Conservation (phyloP, 2,113 vertebrate species). For the Thunnus maccoyii region DNA sequence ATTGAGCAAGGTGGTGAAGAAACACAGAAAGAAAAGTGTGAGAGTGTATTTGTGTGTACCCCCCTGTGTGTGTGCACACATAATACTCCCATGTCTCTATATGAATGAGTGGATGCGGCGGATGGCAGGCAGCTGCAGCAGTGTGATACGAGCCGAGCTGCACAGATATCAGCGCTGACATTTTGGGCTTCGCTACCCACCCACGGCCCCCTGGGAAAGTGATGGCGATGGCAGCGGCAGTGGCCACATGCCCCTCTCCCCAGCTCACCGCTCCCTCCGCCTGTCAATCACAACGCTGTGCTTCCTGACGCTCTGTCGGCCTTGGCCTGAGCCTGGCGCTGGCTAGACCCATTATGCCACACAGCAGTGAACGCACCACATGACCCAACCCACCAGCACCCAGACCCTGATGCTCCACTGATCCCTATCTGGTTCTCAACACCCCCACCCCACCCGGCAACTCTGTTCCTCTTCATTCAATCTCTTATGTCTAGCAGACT, state of each 20-base stretch:
- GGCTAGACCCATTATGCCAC: conserved; percentile 45
- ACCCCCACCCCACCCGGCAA: conserved; percentile 25
- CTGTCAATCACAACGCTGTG: conserved; percentile 77
- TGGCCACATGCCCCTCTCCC: conserved; percentile 53
- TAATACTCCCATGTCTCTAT: conserved; percentile 62
- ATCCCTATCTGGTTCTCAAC: conserved; percentile 61
- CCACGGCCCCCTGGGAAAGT: conserved; percentile 85
- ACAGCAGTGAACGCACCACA: conserved; percentile 39
- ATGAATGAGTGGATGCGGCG: conserved; percentile 75
- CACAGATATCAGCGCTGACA: conserved; percentile 87
- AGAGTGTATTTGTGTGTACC: conserved; percentile 27
- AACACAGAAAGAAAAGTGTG: conserved; percentile 34
- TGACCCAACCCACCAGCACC: conserved; percentile 40
- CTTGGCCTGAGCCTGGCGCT: conserved; percentile 22
- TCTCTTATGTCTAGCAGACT: conserved; percentile 52
- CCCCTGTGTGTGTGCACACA: conserved; percentile 26
- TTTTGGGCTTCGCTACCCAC: conserved; percentile 85
- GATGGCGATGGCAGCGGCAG: conserved; percentile 61
- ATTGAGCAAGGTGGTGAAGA: conserved; percentile 46
- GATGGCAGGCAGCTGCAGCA: conserved; percentile 79
- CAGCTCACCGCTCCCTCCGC: conserved; percentile 13
- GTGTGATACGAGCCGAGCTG: conserved; percentile 79
- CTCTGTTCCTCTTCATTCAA: conserved; percentile 55
- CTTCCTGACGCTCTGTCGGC: conserved; percentile 58
- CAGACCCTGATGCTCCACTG: conserved; percentile 40